These are phyloP conservation scores for Teinopalpus imperialis DNA, from an alignment of 2,888 invertebrate species.

Conservation along the genomic window DNA sequence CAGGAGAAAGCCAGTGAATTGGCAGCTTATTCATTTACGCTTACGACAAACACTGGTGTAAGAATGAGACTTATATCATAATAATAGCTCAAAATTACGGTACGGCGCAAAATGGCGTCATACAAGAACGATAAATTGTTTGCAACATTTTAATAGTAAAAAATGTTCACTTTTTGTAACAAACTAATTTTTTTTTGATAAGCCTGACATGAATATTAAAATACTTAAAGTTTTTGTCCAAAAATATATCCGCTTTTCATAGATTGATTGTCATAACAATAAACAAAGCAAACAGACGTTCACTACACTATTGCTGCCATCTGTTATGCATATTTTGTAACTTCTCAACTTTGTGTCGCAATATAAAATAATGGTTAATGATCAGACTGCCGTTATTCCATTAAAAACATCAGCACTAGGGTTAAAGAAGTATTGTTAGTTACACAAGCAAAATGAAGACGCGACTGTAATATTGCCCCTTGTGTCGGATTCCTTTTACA, in stretches of 20 bases:
- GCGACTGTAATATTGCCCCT: too few species aligned
- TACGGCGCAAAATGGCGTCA: slow-evolving; percentile 75
- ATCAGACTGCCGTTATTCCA: neutral
- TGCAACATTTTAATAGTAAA: neutral
- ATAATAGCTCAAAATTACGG: slow-evolving; percentile 51
- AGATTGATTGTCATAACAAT: neutral
- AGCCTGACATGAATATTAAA: too few species aligned
- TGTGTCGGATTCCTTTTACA: too few species aligned
- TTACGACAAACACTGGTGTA: slow-evolving; percentile 34
- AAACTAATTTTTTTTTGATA: too few species aligned
- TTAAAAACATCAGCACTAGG: too few species aligned
- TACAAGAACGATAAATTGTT: slow-evolving; percentile 27
- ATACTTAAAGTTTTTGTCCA: neutral
- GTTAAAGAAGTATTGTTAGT: too few species aligned
- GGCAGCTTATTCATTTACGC: slow-evolving; percentile 56
- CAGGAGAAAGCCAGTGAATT: slow-evolving; percentile 67
- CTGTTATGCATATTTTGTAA: slow-evolving; percentile 16
- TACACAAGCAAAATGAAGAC: too few species aligned
- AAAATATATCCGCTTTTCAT: too few species aligned
- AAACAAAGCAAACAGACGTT: slow-evolving; percentile 22
- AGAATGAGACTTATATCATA: slow-evolving; percentile 56
- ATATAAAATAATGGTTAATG: neutral
- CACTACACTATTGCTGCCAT: slow-evolving; percentile 29
- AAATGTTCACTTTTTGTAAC: too few species aligned
- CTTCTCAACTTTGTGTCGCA: neutral